Base-by-base conservation (phyloP, 2,797 vertebrate genomes). In the Labeo calbasu region DNA sequence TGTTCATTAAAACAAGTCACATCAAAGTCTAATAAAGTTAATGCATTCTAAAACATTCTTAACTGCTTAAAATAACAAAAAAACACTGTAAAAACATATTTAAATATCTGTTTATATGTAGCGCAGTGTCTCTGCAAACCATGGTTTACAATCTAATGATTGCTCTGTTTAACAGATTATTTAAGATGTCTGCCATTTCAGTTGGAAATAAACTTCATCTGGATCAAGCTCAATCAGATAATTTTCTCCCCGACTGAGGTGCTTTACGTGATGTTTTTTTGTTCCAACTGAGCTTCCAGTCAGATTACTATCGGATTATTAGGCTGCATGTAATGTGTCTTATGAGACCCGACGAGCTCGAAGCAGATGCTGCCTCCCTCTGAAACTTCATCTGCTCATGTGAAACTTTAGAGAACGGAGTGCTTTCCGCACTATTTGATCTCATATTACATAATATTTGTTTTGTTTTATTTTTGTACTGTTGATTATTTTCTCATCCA, bases 391-490 rank as follows among this genome's bases (percentile, higher is more conserved):
- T 77, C 55, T 5, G n/a, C 75, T 46, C 36, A 25, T 59, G 36
- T 46, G 36, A 21, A 51, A 65, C 61, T 65, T 66, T 32, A 68
- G 14, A 43, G 28, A 66, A 55, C 46, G 6, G 28, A 51, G 51
- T 15, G 32, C 61, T 79, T 78, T 32, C 4, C 10, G 21, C 48
- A 55, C 7, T 40, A 65, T 81, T 81, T 70, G 50, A 70, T 70
- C 65, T 81, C 51, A 1, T 68, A 43, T 53, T 77, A 66, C 72
- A 46, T 53, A 76, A 25, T 57, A 83, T 68, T 53, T 14, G 63
- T 57, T 70, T 71, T 55, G 68, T 59, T 81, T 71, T 46, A 23
- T 82, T 82, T 83, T 75, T 55, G 9, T 76, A 65, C 59, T 77
- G 79, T 81, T 66, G 50, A 68, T 68, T 55, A 68, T 77, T 68